These are phyloP conservation scores for Hydroisotoma schaefferi DNA, from an alignment of 2,888 invertebrate genomes.

Conservation along the genomic window DNA sequence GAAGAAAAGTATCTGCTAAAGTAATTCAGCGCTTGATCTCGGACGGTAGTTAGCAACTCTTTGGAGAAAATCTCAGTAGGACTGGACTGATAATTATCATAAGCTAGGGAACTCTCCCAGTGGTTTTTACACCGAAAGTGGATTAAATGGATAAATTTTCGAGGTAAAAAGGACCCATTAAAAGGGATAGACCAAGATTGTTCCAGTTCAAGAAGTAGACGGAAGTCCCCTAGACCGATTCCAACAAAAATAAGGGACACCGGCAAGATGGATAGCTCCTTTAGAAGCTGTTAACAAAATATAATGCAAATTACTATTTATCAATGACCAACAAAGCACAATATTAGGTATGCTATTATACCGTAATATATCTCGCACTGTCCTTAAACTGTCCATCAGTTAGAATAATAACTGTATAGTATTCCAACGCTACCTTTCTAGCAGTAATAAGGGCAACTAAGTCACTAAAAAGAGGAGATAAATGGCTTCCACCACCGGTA, in stretches of 20 bases:
- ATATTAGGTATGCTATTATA: neutral
- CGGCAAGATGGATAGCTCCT: slow-evolving; percentile 30
- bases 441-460: slow-evolving; percentile 30
- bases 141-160: slow-evolving; percentile 37
- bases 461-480: slow-evolving; percentile 32
- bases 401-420: slow-evolving; percentile 39
- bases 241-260: slow-evolving; percentile 37
- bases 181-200: slow-evolving; percentile 26
- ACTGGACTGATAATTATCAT: slow-evolving; percentile 24
- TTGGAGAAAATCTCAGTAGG: slow-evolving; percentile 36
- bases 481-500: slow-evolving; percentile 4
- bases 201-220: slow-evolving; percentile 29
- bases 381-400: slow-evolving; percentile 40
- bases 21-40: slow-evolving; percentile 31
- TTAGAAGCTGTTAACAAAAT: slow-evolving; percentile 21
- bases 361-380: slow-evolving; percentile 28
- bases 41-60: slow-evolving; percentile 34
- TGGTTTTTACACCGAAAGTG: slow-evolving; percentile 36
- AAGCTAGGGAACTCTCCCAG: slow-evolving; percentile 33
- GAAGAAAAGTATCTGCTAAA: slow-evolving; percentile 29
- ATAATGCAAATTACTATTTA: neutral
- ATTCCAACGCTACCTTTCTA: slow-evolving; percentile 33
- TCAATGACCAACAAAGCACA: neutral
- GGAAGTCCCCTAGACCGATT: slow-evolving; percentile 38
- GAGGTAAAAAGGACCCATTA: slow-evolving; percentile 25